A percentile compares a stretch with the other conserved stretches of the same genome.
phyloP scores from a whole-genome alignment of 23 tunicate species.

The Halocynthia roretzi region DNA sequence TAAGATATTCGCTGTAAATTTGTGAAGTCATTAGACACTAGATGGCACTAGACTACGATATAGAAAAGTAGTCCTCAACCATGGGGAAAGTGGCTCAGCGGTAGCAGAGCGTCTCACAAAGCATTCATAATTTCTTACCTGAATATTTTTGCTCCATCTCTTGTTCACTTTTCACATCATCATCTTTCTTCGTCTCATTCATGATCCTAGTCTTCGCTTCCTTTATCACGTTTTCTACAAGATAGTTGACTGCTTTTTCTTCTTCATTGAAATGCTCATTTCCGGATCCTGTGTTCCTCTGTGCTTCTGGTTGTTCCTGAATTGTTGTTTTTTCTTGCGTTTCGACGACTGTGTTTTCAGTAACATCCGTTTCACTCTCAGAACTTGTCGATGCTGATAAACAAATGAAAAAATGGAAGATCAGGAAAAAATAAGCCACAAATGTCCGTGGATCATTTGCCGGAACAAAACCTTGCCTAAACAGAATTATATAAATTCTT shows the following conservation, averaged over 20 bases:
- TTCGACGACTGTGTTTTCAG: constrained; percentile 16
- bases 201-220: background rate
- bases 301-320: background rate
- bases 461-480: too few relatives aligned
- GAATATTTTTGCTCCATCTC: too few relatives aligned
- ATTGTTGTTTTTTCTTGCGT: background rate
- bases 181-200: background rate
- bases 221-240: constrained; percentile 12
- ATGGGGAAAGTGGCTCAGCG: too few relatives aligned
- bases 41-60: too few relatives aligned
- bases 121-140: too few relatives aligned
- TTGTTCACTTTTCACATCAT: too few relatives aligned
- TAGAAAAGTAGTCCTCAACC: too few relatives aligned
- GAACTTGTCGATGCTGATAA: background rate
- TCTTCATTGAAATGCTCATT: constrained; percentile 1
- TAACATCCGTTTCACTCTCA: constrained; percentile 7
- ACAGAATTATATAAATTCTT: background rate
- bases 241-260: background rate
- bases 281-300: too few relatives aligned
- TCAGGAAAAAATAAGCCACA: background rate
- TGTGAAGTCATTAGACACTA: background rate
- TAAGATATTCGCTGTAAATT: background rate
- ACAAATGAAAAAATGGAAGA: background rate
- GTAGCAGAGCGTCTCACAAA: too few relatives aligned
- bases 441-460: background rate